phyloP scores from a whole-genome alignment of 2,113 vertebrate genomes.

The Siniperca knerii region DNA sequence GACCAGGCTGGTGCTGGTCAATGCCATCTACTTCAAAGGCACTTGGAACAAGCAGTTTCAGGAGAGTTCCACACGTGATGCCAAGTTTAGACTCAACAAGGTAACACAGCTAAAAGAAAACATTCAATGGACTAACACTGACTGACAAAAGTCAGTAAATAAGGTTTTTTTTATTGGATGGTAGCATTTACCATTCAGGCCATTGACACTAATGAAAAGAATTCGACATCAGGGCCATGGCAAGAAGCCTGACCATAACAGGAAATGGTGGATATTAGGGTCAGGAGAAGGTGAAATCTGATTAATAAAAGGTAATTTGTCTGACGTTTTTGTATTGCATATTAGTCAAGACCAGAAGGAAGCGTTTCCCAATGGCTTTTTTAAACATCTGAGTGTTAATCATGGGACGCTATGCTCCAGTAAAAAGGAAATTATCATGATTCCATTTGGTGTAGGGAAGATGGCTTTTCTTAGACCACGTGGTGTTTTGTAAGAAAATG shows the following conservation, averaged over 20 bases:
- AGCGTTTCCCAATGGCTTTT: not conserved
- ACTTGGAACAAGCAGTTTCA: conserved; percentile 89
- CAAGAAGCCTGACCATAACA: not conserved
- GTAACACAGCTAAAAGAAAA: conserved; percentile 45
- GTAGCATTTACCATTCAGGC: not conserved
- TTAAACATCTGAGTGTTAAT: not conserved
- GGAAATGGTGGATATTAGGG: not conserved
- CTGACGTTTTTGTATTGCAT: not conserved
- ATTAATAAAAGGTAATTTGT: not conserved
- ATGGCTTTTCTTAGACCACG: not conserved
- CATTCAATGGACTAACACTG: not conserved
- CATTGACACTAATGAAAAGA: not conserved
- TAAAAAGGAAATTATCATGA: not conserved
- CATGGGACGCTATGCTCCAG: not conserved
- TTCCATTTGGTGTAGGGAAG: no score
- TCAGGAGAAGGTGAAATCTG: not conserved
- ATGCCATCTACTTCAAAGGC: conserved; percentile 96
- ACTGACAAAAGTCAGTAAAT: not conserved
- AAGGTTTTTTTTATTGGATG: not conserved
- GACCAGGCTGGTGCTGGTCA: conserved; percentile 91
- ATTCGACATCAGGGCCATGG: not conserved
- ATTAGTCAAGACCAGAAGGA: not conserved
- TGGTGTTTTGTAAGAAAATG: not conserved
- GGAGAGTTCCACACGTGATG: conserved; percentile 73
- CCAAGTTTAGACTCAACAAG: conserved; percentile 82